Evolutionary conservation across 37 sponge, comb jelly and placozoan genomes (phyloP).

Genomic region (Beroe forskalii): DNA sequence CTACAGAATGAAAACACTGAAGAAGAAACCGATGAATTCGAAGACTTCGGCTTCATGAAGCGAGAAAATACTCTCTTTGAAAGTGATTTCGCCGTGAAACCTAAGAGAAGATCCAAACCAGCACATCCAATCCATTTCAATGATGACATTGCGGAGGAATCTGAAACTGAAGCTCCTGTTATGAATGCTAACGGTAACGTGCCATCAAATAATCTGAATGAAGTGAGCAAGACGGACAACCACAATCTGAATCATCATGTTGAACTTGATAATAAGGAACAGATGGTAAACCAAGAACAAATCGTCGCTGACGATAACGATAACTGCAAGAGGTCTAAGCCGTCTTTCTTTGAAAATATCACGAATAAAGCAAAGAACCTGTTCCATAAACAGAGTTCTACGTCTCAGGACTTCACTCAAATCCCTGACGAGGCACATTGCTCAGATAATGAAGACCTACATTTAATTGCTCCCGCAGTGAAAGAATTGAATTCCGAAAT

Average conservation of each 20-base stretch:
- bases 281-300: no score
- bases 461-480: no score
- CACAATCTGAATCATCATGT: not conserved
- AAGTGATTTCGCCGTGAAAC: not conserved
- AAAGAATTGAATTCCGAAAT: no score
- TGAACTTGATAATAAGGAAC: not conserved
- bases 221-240: not conserved
- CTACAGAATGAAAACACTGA: not conserved
- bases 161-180: not conserved
- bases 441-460: no score
- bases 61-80: not conserved
- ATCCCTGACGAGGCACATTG: not conserved
- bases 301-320: not conserved
- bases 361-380: slow-evolving; percentile 8
- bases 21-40: no score
- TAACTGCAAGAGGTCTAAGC: not conserved
- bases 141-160: not conserved
- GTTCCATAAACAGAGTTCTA: not conserved
- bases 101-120: no score
- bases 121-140: no score
- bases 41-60: no score
- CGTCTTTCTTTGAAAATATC: not conserved
- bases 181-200: not conserved
- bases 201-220: not conserved
- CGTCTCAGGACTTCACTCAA: not conserved